phyloP scores from a whole-genome alignment of 2,113 vertebrate species.

The Microcebus griseorufus region DNA sequence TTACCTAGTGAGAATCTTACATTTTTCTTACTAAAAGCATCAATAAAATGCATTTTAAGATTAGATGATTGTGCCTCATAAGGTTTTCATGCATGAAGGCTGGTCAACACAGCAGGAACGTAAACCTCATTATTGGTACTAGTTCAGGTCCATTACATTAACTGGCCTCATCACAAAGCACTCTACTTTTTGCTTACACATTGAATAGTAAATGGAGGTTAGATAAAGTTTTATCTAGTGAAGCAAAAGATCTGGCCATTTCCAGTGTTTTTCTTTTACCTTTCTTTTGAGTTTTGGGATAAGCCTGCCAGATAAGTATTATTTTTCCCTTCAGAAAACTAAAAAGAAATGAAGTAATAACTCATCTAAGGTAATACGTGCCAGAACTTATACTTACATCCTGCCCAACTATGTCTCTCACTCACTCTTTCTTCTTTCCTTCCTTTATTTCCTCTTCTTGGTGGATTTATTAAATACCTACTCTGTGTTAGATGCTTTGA shows the following conservation, averaged over 20 bases:
- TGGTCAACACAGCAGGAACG: neutral
- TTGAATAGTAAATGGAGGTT: conserved; percentile 8
- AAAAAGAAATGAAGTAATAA: neutral
- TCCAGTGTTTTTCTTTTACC: neutral
- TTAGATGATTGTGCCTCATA: conserved; percentile 34
- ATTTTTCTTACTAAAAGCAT: conserved; percentile 57
- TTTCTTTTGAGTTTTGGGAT: neutral
- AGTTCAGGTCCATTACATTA: conserved; percentile 50
- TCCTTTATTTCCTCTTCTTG: neutral
- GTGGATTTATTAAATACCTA: neutral
- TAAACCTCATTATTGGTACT: conserved; percentile 30
- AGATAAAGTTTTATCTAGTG: conserved; percentile 56
- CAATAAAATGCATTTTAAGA: conserved; percentile 35
- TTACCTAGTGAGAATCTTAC: conserved; percentile 38
- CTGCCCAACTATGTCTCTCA: neutral
- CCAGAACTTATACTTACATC: neutral
- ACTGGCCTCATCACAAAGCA: conserved; percentile 19
- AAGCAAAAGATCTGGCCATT: conserved; percentile 4
- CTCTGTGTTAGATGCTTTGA: neutral
- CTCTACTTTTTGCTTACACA: conserved; percentile 59
- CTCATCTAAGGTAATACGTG: neutral
- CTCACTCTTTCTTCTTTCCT: neutral
- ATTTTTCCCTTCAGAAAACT: neutral
- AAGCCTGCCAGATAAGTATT: neutral
- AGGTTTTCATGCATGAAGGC: conserved; percentile 53